Evolutionary conservation across 2,113 vertebrate species (phyloP).

Genomic region (Dipodomys stephensi): DNA sequence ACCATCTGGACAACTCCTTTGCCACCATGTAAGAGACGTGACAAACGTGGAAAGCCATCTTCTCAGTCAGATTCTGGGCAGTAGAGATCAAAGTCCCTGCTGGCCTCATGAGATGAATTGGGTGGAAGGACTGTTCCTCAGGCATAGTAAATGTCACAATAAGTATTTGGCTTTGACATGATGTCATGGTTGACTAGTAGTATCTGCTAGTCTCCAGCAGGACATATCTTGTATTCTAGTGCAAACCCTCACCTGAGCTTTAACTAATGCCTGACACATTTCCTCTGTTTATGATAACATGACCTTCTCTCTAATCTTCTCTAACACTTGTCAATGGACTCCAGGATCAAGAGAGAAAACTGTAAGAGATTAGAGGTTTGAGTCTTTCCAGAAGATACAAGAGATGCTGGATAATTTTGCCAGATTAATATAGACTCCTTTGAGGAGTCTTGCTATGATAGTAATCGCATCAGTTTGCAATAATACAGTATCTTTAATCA

Average conservation of each 20-base stretch:
- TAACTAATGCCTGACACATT: conserved; percentile 71
- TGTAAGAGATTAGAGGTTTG: conserved; percentile 70
- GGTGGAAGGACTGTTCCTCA: conserved; percentile 57
- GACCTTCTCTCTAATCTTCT: conserved; percentile 77
- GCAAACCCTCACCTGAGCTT: conserved; percentile 70
- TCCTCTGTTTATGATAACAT: conserved; percentile 78
- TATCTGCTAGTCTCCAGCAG: conserved; percentile 60
- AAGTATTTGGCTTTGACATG: conserved; percentile 17
- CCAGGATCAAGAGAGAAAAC: conserved; percentile 75
- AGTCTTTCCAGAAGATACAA: conserved; percentile 63
- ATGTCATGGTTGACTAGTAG: not conserved
- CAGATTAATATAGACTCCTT: conserved; percentile 56
- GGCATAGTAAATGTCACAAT: conserved; percentile 65
- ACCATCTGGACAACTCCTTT: rapidly evolving
- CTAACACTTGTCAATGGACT: conserved; percentile 76
- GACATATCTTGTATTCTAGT: conserved; percentile 51
- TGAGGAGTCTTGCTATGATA: conserved; percentile 58
- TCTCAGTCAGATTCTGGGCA: conserved; percentile 49
- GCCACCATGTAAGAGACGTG: not conserved
- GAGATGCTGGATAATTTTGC: conserved; percentile 60
- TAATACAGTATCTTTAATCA: conserved; percentile 22
- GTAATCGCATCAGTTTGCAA: conserved; percentile 12
- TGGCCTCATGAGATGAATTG: conserved; percentile 70
- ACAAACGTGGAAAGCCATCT: not conserved
- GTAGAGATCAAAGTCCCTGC: conserved; percentile 46